Base-by-base conservation (phyloP, 2,113 vertebrate species). In the Natator depressus region DNA sequence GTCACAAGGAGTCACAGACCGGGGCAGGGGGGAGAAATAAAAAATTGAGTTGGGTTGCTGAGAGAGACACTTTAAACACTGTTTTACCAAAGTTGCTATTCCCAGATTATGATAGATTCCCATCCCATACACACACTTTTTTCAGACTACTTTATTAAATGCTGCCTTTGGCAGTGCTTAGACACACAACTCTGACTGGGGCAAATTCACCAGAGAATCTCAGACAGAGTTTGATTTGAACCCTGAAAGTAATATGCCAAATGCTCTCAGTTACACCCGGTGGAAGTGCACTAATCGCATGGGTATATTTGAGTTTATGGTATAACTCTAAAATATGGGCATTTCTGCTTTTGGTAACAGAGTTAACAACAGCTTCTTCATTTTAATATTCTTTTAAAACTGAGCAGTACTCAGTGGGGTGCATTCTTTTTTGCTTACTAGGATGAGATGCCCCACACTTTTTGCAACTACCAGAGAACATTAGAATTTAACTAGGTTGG, bases 291-390 rank as follows among this genome's bases (percentile, higher is more conserved):
- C 42, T 78, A 93, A 24, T 88, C 72, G 17, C 0, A 0, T 0
- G 7, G 1, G 17, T 62, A 6, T 54, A 50, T 49, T 57, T 93
- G n/a, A 86, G 72, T 22, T 49, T 8, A 38, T 5, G 85, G 5
- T 10, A 25, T 54, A 72, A 3, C 17, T 0, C 0, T 42, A 84
- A 81, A 8, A 93, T 5, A 79, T 0, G 47, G 0, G 0, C 10
- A 0, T 1, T 62, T 35, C 7, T 19, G 27, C 24, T 78, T 91
- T 54, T 47, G 88, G 24, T 27, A 47, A 78, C 6, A 46, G 75
- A 47, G 10, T 12, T 19, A 83, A 31, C 24, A 69, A 0, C 3
- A 14, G 6, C 42, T 13, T 78, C 25, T 59, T 51, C 38, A 31
- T 42, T 84, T 38, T 19, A n/a, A 50, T 78, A 53, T 54, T 20